A percentile compares a stretch with the other conserved stretches of the same genome.
Evolutionary conservation across 23 tunicate species (phyloP).

Genomic region (Clavelina lepadiformis): DNA sequence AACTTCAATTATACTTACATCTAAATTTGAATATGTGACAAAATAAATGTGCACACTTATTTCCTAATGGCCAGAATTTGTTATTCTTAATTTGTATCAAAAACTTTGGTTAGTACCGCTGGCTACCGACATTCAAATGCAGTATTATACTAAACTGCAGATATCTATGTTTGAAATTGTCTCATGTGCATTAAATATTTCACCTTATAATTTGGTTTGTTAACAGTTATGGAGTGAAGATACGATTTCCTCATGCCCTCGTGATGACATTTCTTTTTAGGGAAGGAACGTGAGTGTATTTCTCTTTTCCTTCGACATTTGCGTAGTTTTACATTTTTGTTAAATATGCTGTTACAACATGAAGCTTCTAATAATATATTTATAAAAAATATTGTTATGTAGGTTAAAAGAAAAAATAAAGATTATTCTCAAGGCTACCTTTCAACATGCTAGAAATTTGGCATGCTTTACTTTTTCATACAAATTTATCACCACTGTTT

Average conservation of each 20-base stretch:
- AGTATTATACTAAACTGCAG: neutral
- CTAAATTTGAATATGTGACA: too few relatives aligned
- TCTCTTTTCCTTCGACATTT: neutral
- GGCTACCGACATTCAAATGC: too few relatives aligned
- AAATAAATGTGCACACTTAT: too few relatives aligned
- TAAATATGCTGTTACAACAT: neutral
- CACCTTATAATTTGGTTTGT: too few relatives aligned
- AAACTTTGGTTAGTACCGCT: too few relatives aligned
- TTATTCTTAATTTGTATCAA: too few relatives aligned
- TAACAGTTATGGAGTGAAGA: slow-evolving; percentile 66
- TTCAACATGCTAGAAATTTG: slow-evolving; percentile 73
- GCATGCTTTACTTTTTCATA: slow-evolving; percentile 75
- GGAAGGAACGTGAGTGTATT: slow-evolving; percentile 45
- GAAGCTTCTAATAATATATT: neutral
- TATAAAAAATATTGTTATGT: neutral
- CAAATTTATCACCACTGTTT: slow-evolving; percentile 33
- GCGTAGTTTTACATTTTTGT: neutral
- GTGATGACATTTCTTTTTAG: slow-evolving; percentile 87
- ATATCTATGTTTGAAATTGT: neutral
- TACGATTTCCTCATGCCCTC: slow-evolving; percentile 89
- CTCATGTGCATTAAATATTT: neutral
- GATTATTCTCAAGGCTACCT: slow-evolving; percentile 56
- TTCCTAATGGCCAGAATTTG: too few relatives aligned
- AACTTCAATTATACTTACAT: too few relatives aligned
- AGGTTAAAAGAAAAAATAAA: slow-evolving; percentile 50